Percentiles rank a stretch among this genome's conserved stretches.
Evolutionary conservation across 2,113 vertebrate genomes (phyloP).

Genomic region (Megatriorchis doriae): DNA sequence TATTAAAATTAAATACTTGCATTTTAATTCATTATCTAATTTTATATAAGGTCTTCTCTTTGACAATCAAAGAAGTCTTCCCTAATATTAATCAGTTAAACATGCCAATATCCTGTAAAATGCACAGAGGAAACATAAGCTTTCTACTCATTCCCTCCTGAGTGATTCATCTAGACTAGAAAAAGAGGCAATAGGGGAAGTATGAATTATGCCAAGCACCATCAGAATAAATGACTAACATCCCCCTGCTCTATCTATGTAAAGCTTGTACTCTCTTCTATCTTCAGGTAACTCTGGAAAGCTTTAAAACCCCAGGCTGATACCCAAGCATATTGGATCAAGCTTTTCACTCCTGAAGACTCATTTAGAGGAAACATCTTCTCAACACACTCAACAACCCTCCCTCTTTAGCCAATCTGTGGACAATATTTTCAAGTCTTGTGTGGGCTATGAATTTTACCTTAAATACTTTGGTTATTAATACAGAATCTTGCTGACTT

Average conservation of each 20-base stretch:
- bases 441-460: neutral
- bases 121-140: neutral
- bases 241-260: neutral
- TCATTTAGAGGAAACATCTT: neutral
- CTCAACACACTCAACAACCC: neutral
- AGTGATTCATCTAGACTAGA: neutral
- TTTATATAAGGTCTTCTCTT: neutral
- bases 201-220: neutral
- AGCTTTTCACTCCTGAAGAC: neutral
- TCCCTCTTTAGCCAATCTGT: neutral
- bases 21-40: neutral
- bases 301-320: neutral
- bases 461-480: neutral
- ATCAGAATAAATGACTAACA: neutral
- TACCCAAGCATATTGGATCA: neutral
- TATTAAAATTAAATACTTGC: neutral
- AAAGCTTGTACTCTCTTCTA: neutral
- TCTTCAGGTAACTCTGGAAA: neutral
- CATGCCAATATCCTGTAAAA: neutral
- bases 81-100: neutral
- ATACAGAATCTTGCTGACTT: constrained; percentile 53
- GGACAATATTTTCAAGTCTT: neutral
- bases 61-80: neutral
- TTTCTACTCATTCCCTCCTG: neutral
- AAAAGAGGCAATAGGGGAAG: neutral